These are phyloP conservation scores for Gnatocerus cornutus DNA, from an alignment of 2,888 invertebrate species.

Conservation along the genomic window DNA sequence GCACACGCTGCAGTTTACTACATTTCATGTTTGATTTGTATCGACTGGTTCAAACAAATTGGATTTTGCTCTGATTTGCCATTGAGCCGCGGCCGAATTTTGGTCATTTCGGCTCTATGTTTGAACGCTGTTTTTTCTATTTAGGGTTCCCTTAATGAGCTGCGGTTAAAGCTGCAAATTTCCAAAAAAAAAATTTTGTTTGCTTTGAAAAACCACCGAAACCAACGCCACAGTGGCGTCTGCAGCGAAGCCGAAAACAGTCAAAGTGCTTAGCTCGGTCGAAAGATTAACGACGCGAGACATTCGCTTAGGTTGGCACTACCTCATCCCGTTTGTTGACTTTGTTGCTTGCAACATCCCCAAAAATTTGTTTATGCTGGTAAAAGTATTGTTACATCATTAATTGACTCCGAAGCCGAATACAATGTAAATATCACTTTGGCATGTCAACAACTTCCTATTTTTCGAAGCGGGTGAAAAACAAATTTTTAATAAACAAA, in stretches of 20 bases:
- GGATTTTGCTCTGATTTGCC: too few species aligned
- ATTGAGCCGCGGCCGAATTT: too few species aligned
- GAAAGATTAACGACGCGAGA: constrained; percentile 47
- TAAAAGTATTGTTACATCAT: constrained; percentile 44
- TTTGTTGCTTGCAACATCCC: constrained; percentile 17
- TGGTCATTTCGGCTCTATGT: too few species aligned
- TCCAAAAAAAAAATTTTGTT: too few species aligned
- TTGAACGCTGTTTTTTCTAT: too few species aligned
- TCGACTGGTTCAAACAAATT: too few species aligned
- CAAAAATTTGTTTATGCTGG: constrained; percentile 44
- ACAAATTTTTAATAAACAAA: constrained; percentile 30
- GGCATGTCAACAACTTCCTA: constrained; percentile 39
- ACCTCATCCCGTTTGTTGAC: constrained; percentile 45
- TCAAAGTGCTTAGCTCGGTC: constrained; percentile 41
- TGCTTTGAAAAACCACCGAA: not conserved
- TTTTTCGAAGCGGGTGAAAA: constrained; percentile 25
- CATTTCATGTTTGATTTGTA: too few species aligned
- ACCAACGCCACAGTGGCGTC: constrained; percentile 9
- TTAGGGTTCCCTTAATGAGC: too few species aligned
- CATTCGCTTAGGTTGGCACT: constrained; percentile 44
- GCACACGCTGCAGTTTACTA: too few species aligned
- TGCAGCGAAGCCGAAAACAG: constrained; percentile 22
- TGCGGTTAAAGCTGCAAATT: too few species aligned
- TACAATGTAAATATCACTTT: constrained; percentile 41
- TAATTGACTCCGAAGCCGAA: constrained; percentile 39